Evolutionary conservation across 92 coral and sea anemone genomes (phyloP).

Genomic region (Paragorgia papillata): DNA sequence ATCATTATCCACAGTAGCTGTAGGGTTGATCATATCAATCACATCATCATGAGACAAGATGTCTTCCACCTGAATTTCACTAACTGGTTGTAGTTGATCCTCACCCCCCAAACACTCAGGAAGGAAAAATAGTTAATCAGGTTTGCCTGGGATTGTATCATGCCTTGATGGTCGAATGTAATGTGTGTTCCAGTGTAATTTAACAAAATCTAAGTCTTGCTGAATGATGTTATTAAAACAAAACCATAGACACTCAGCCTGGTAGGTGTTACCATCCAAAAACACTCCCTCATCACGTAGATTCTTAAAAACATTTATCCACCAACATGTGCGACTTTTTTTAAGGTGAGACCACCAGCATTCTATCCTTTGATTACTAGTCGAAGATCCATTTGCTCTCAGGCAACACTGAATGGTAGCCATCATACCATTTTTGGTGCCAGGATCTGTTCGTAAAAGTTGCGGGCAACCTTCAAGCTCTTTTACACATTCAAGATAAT

Average conservation of each 20-base stretch:
- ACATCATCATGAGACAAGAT: constrained; percentile 5
- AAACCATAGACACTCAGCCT: constrained; percentile 39
- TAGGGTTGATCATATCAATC: too few relatives aligned
- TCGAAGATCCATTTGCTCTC: constrained; percentile 24
- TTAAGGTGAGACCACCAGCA: constrained; percentile 43
- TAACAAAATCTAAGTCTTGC: constrained; percentile 40
- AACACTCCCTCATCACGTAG: constrained; percentile 25
- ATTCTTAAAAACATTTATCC: constrained; percentile 47
- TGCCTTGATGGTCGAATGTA: constrained; percentile 47
- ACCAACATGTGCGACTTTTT: constrained; percentile 31
- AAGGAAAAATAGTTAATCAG: constrained; percentile 40
- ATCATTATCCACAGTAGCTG: constrained; percentile 13
- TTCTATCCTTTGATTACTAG: constrained; percentile 45
- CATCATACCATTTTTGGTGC: constrained; percentile 13
- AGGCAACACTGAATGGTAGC: constrained; percentile 14
- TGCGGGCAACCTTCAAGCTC: constrained; percentile 15
- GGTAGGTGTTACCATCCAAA: constrained; percentile 17
- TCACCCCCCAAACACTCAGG: not conserved
- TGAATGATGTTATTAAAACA: constrained; percentile 34
- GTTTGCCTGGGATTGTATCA: constrained; percentile 39
- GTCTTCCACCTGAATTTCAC: constrained; percentile 6
- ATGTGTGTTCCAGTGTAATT: constrained; percentile 46
- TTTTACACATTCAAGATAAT: constrained; percentile 15
- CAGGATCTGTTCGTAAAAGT: constrained; percentile 16
- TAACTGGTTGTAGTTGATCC: constrained; percentile 4